A percentile compares a stretch with the other conserved stretches of the same genome.
Evolutionary conservation across 37 sponge, comb jelly and placozoan genomes (phyloP).

Genomic region (Oscarella lobularis): DNA sequence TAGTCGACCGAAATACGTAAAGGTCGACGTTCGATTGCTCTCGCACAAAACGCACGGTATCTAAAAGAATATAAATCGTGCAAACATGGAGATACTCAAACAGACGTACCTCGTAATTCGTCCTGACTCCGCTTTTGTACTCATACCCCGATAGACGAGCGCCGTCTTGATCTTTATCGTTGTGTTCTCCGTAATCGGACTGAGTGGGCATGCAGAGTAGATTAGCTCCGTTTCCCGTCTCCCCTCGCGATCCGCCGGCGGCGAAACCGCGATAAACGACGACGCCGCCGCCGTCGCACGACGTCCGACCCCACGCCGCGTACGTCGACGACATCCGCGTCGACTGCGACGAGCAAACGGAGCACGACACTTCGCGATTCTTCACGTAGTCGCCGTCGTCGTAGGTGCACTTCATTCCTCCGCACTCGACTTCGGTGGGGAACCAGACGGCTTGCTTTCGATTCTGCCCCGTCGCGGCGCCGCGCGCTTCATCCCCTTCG

Average conservation of each 20-base stretch:
- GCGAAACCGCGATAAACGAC: not conserved
- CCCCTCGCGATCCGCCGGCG: not conserved
- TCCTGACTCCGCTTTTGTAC: not conserved
- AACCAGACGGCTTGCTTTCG: not conserved
- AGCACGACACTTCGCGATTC: not conserved
- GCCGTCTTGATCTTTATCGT: not conserved
- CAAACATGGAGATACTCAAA: not conserved
- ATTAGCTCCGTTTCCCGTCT: not conserved
- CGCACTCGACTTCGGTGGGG: not conserved
- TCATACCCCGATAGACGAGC: not conserved
- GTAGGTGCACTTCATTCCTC: not conserved
- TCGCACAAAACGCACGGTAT: not conserved
- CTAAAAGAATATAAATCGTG: not conserved
- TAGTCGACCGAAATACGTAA: not conserved
- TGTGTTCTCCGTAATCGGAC: not conserved
- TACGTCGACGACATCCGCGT: not conserved
- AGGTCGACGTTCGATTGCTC: not conserved
- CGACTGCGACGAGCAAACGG: not conserved
- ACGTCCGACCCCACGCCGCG: not conserved
- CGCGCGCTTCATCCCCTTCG: not conserved
- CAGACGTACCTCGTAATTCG: not conserved
- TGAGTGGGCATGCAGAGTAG: not conserved
- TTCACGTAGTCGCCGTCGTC: not conserved
- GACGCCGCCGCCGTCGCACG: not conserved
- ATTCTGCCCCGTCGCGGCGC: not conserved